Evolutionary conservation across 1,140 invertebrate genomes (phyloP).

Genomic region (Stenopsyche tienmushanensis): DNA sequence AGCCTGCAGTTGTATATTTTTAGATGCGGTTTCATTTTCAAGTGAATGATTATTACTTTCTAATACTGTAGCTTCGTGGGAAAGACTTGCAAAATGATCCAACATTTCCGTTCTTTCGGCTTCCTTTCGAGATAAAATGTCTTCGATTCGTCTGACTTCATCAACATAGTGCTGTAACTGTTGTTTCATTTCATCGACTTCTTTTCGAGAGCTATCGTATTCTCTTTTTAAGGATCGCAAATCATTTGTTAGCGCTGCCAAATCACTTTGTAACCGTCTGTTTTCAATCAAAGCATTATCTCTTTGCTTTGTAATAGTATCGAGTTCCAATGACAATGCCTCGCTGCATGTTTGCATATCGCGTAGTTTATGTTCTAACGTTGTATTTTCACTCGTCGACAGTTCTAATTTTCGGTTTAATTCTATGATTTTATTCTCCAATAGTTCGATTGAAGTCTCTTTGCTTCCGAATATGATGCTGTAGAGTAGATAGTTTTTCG

Average conservation of each 20-base stretch:
- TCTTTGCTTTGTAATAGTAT: slow-evolving; percentile 51
- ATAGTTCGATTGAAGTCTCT: slow-evolving; percentile 49
- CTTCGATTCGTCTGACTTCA: slow-evolving; percentile 69
- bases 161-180: slow-evolving; percentile 72
- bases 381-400: slow-evolving; percentile 41
- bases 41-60: slow-evolving; percentile 73
- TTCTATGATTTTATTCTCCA: slow-evolving; percentile 51
- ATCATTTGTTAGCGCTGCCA: slow-evolving; percentile 56
- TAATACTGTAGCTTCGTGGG: slow-evolving; percentile 67
- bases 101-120: slow-evolving; percentile 70
- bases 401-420: slow-evolving; percentile 50
- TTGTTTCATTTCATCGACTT: slow-evolving; percentile 66
- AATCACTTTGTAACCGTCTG: slow-evolving; percentile 65
- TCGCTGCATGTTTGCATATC: slow-evolving; percentile 59
- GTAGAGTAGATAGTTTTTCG: slow-evolving; percentile 56
- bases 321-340: slow-evolving; percentile 54
- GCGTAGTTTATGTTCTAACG: slow-evolving; percentile 57
- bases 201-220: slow-evolving; percentile 61
- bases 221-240: slow-evolving; percentile 57
- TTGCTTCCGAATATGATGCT: slow-evolving; percentile 58
- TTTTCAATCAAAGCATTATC: slow-evolving; percentile 62
- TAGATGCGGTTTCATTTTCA: slow-evolving; percentile 67
- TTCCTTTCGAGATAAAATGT: slow-evolving; percentile 67
- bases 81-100: slow-evolving; percentile 70
- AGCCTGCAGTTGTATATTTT: slow-evolving; percentile 53